Evolutionary conservation across 2,113 vertebrate genomes (phyloP).

Genomic region (Etheostoma cragini): DNA sequence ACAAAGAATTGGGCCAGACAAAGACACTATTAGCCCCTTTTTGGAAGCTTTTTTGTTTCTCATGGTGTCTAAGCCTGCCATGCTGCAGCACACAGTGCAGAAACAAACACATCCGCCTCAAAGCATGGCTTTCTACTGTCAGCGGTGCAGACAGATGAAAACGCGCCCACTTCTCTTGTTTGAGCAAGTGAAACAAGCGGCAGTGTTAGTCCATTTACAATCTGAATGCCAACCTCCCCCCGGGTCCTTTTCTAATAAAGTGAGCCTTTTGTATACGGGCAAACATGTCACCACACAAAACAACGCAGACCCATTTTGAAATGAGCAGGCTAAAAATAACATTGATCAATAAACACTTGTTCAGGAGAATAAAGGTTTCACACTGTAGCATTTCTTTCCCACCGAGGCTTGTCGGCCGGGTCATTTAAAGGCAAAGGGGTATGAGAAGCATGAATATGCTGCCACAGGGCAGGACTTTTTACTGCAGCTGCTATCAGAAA

Average conservation of each 20-base stretch:
- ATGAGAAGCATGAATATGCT: conserved; percentile 26
- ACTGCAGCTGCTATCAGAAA: not conserved
- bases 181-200: conserved; percentile 55
- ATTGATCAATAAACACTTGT: conserved; percentile 38
- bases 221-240: conserved; percentile 49
- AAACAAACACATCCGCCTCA: conserved; percentile 64
- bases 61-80: conserved; percentile 64
- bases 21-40: conserved; percentile 76
- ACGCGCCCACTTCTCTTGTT: conserved; percentile 22
- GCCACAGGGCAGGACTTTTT: not conserved
- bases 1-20: conserved; percentile 79
- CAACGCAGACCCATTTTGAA: conserved; percentile 59
- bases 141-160: conserved; percentile 56
- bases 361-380: conserved; percentile 47
- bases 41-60: conserved; percentile 65
- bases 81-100: conserved; percentile 40
- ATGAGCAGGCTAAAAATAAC: conserved; percentile 57
- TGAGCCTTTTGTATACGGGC: conserved; percentile 55
- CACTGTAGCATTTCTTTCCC: conserved; percentile 28
- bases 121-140: conserved; percentile 61
- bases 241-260: conserved; percentile 63
- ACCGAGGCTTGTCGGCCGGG: conserved; percentile 30
- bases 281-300: conserved; percentile 69
- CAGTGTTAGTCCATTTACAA: conserved; percentile 67
- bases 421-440: conserved; percentile 43